Conservation (phyloP, 2,888 invertebrate genomes). For the Heliconius cydno region DNA sequence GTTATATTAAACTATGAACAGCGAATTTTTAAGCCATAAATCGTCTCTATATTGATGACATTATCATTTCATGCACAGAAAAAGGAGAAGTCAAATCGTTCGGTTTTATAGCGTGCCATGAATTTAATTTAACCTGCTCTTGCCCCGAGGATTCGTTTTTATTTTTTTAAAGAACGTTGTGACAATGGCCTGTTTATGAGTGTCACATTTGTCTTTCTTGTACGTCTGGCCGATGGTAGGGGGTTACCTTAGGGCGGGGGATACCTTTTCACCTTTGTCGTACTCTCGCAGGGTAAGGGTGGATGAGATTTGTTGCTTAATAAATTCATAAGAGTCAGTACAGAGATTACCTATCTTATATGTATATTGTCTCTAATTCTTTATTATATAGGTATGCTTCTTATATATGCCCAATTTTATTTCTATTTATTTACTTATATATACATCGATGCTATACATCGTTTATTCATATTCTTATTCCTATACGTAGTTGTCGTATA, state of each 20-base stretch:
- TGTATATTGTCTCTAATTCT: not conserved
- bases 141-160: slow-evolving; percentile 49
- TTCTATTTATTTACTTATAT: too few species aligned
- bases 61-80: slow-evolving; percentile 34
- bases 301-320: not conserved
- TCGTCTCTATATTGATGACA: slow-evolving; percentile 21
- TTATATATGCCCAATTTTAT: too few species aligned
- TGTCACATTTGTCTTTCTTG: slow-evolving; percentile 49
- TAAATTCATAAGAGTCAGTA: not conserved
- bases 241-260: not conserved
- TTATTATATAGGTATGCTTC: not conserved
- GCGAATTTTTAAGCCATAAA: slow-evolving; percentile 10
- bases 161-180: slow-evolving; percentile 52
- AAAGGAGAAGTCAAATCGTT: slow-evolving; percentile 41
- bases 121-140: slow-evolving; percentile 60
- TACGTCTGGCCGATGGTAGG: slow-evolving; percentile 15
- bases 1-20: not conserved
- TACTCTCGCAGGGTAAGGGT: not conserved
- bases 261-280: not conserved
- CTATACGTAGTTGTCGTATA: not conserved
- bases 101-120: slow-evolving; percentile 54
- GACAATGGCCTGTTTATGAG: slow-evolving; percentile 54
- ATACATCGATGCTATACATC: not conserved
- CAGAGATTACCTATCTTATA: not conserved
- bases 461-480: not conserved